Conservation (phyloP, 2,797 vertebrate species). For the Botia kubotai region DNA sequence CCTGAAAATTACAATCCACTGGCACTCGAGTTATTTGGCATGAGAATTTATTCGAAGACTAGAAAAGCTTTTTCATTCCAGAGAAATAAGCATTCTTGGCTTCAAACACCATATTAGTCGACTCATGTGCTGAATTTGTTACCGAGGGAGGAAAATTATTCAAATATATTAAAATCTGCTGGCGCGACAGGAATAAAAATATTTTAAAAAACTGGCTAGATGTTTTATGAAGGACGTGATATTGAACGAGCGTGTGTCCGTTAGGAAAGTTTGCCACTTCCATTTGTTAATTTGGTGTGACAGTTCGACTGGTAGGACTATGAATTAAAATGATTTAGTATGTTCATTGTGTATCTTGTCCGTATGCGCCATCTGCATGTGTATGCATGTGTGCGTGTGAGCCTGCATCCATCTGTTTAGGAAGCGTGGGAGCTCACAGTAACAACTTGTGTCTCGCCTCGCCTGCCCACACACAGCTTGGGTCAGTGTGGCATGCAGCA, state of each 20-base stretch:
- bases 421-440: conserved; percentile 64
- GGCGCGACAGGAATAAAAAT: neutral
- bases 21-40: conserved; percentile 27
- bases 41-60: conserved; percentile 15
- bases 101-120: neutral
- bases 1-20: conserved; percentile 20
- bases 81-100: conserved; percentile 31
- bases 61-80: conserved; percentile 31
- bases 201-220: neutral
- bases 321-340: conserved; percentile 43
- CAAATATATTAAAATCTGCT: conserved; percentile 1
- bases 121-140: neutral
- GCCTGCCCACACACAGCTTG: conserved; percentile 59
- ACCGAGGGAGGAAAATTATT: conserved; percentile 9
- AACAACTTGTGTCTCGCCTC: conserved; percentile 63
- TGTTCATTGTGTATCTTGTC: conserved; percentile 45
- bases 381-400: conserved; percentile 46
- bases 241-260: conserved; percentile 33
- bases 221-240: neutral
- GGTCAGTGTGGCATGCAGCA: conserved; percentile 54
- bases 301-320: conserved; percentile 36
- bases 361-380: conserved; percentile 36
- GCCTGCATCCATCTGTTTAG: conserved; percentile 60
- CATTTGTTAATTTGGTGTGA: conserved; percentile 38
- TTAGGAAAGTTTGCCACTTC: conserved; percentile 30